Conservation (phyloP, 92 coral and sea anemone species). For the Plumapathes pennacea region DNA sequence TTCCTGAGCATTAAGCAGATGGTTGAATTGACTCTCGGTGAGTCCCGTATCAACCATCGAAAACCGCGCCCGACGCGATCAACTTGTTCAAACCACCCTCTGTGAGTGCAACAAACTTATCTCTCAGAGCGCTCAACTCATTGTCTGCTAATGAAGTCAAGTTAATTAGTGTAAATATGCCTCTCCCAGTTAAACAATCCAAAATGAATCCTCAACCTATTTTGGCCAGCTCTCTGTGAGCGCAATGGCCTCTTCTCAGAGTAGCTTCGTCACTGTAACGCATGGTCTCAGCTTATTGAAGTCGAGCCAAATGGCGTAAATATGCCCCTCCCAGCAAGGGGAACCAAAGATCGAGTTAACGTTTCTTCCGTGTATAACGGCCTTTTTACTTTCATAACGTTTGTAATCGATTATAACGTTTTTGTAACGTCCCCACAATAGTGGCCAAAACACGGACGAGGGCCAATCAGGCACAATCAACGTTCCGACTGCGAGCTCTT, state of each 20-base stretch:
- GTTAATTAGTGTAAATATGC: too few species aligned
- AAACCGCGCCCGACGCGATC: not conserved
- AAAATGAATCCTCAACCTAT: not conserved
- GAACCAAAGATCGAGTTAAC: constrained; percentile 27
- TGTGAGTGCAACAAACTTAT: not conserved
- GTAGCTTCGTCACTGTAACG: constrained; percentile 5
- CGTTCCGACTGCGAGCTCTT: not conserved
- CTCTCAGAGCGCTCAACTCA: constrained; percentile 15
- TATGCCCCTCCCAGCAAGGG: constrained; percentile 18
- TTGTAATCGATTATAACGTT: not conserved
- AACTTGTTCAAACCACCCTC: not conserved
- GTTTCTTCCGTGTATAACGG: constrained; percentile 16
- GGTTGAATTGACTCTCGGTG: too few species aligned
- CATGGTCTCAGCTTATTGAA: too few species aligned
- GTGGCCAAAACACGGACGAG: constrained; percentile 15
- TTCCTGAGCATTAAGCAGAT: too few species aligned
- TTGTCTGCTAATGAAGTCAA: too few species aligned
- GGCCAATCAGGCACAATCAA: constrained; percentile 9
- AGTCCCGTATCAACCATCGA: too few species aligned
- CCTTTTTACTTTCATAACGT: not conserved
- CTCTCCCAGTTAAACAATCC: too few species aligned
- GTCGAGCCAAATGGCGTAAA: too few species aligned
- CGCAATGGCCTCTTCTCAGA: not conserved
- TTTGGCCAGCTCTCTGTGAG: constrained; percentile 8
- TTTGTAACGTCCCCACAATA: not conserved